Evolutionary conservation across 2,113 vertebrate genomes (phyloP), one percentile per base, ranked within the genome.

Genomic region (Crotalus viridis): DNA sequence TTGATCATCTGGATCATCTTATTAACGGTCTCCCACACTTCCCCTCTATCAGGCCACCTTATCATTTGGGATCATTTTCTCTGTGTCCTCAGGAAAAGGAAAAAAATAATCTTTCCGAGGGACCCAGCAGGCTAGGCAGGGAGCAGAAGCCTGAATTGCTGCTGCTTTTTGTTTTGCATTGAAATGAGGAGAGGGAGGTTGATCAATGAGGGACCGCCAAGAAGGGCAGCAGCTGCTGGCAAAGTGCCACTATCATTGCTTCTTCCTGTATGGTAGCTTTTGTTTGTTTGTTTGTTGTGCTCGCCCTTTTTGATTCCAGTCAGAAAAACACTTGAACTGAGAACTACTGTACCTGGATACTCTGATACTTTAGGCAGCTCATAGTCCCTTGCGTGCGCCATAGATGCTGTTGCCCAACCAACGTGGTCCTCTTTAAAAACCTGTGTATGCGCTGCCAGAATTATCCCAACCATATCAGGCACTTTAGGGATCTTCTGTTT

Each of bases 401-500:
- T 94, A 96, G 97, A 97, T 97, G 97, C 97, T 97, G 96, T 96
- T 95, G 96, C 95, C 97, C 96, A 88, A 61, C 93, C 94, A 92
- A 95, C 86, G 87, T 94, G 93, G 95, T 51, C 93, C 52, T 94
- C 22, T 12, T 39, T 89, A 90, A 93, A 33, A 43, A 93, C 95
- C 93, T 12, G 0, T 1, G 89, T 95, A 21, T 91, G 94, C 91
- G 46, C 94, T 93, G 91, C 97, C 95, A 95, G 96, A 96, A 94
- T 95, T 87, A 95, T 95, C 95, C 91, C 93, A 94, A 96, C 96
- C 94, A 93, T 91, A 95, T 96, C 97, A 96, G 97, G 98, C 98
- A 98, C 98, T 98, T 98, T 98, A 98, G 96, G 95, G 96, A 95
- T 96, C 96, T 95, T 95, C 85, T 89, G 96, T 95, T 97, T 93